Conservation (phyloP, 2,888 invertebrate genomes). For the Chrysopilus asiliformis region DNA sequence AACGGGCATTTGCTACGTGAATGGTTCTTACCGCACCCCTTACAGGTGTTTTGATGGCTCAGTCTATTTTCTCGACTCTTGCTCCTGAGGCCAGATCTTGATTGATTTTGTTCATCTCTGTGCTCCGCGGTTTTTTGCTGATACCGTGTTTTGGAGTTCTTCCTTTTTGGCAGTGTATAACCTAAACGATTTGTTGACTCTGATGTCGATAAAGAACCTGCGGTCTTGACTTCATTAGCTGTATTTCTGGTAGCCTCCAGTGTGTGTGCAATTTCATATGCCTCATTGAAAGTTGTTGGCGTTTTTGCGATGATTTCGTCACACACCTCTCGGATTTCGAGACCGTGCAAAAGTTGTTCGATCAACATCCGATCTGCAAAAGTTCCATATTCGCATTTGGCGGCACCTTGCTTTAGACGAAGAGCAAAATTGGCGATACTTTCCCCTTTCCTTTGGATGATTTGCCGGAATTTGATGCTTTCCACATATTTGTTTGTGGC, state of each 20-base stretch:
- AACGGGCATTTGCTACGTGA: slow-evolving; percentile 7
- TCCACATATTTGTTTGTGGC: slow-evolving; percentile 11
- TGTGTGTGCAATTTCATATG: slow-evolving; percentile 1
- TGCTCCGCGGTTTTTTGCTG: not conserved
- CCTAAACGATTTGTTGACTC: slow-evolving; percentile 1
- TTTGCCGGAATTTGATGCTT: slow-evolving; percentile 11
- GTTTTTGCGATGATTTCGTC: slow-evolving; percentile 13
- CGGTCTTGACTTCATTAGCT: not conserved
- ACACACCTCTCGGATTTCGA: slow-evolving; percentile 8
- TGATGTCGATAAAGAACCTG: not conserved
- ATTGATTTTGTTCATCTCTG: too few relatives aligned
- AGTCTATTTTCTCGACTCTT: not conserved
- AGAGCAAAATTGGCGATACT: slow-evolving; percentile 8
- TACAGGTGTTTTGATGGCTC: not conserved
- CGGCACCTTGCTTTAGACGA: slow-evolving; percentile 11
- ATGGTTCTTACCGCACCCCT: slow-evolving; percentile 4
- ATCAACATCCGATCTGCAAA: slow-evolving; percentile 13
- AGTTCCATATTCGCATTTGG: slow-evolving; percentile 11
- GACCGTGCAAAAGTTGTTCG: slow-evolving; percentile 13
- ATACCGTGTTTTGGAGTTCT: not conserved
- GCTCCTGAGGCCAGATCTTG: not conserved
- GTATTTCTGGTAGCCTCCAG: slow-evolving; percentile 1
- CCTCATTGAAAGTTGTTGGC: slow-evolving; percentile 1
- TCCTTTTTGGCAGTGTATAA: not conserved
- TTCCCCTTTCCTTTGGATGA: slow-evolving; percentile 7